Percentiles rank a stretch among this genome's conserved stretches.
phyloP scores from a whole-genome alignment of 2,797 vertebrate species.

The Thunnus albacares region DNA sequence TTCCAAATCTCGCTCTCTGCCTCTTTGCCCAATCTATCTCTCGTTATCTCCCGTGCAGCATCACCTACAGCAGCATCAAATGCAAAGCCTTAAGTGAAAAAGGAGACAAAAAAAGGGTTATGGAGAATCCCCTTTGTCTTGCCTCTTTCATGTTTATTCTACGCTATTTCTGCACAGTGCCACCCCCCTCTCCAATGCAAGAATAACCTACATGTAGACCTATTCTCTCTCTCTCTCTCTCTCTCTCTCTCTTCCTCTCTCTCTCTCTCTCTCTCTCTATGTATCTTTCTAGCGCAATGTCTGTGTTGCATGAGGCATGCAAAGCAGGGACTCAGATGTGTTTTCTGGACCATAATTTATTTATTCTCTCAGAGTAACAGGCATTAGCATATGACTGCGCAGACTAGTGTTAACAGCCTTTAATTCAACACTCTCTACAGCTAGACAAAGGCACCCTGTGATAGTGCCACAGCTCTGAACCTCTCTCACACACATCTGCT shows the following conservation, averaged over 20 bases:
- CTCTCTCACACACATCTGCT: conserved; percentile 84
- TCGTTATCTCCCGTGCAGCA: conserved; percentile 66
- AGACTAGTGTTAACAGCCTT: conserved; percentile 81
- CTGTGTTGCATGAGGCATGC: conserved; percentile 61
- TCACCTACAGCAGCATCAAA: conserved; percentile 68
- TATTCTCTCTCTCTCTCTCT: conserved; percentile 12
- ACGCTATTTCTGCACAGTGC: conserved; percentile 60
- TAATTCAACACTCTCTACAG: conserved; percentile 81
- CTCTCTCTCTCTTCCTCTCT: conserved; percentile 27
- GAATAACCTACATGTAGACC: not conserved
- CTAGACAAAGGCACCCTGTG: conserved; percentile 82
- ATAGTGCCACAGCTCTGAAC: conserved; percentile 78
- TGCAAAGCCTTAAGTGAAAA: conserved; percentile 51
- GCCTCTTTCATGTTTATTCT: conserved; percentile 73
- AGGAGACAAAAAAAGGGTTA: conserved; percentile 49
- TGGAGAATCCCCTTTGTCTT: conserved; percentile 73
- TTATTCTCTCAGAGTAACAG: conserved; percentile 77
- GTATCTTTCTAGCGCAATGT: conserved; percentile 47
- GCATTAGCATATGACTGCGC: conserved; percentile 85
- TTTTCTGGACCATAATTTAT: conserved; percentile 84
- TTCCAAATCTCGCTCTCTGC: conserved; percentile 69
- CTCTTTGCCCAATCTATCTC: conserved; percentile 67
- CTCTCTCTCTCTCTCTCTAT: conserved; percentile 29
- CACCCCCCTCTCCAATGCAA: conserved; percentile 41
- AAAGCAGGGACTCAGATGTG: conserved; percentile 73